phyloP scores from a whole-genome alignment of 2,888 invertebrate species.

The Epirrhoe tristata region DNA sequence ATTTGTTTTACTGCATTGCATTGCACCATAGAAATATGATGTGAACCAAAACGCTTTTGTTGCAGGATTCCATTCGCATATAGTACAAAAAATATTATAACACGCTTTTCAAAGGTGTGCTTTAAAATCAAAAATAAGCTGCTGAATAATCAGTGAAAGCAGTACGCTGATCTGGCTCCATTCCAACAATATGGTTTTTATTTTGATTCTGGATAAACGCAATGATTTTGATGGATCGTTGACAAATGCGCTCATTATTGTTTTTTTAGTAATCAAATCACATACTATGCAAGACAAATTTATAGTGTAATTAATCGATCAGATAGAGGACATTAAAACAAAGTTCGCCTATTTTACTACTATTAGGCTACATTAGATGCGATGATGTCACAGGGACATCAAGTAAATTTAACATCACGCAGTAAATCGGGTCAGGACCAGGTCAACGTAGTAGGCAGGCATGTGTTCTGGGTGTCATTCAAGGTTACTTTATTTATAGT shows the following conservation, averaged over 20 bases:
- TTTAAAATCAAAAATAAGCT: slow-evolving; percentile 57
- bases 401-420: slow-evolving; percentile 40
- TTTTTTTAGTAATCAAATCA: slow-evolving; percentile 20
- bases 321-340: slow-evolving; percentile 11
- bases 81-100: slow-evolving; percentile 10
- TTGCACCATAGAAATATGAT: background rate
- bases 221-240: slow-evolving; percentile 43
- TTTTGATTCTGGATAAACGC: slow-evolving; percentile 43
- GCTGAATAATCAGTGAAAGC: slow-evolving; percentile 59
- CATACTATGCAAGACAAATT: slow-evolving; percentile 5
- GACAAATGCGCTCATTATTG: slow-evolving; percentile 25
- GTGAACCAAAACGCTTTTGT: background rate
- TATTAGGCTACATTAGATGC: slow-evolving; percentile 30
- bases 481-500: slow-evolving; percentile 34
- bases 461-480: slow-evolving; percentile 30
- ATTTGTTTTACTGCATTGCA: background rate
- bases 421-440: slow-evolving; percentile 46
- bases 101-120: slow-evolving; percentile 23
- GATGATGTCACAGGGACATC: slow-evolving; percentile 42
- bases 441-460: slow-evolving; percentile 33
- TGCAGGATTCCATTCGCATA: background rate
- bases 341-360: slow-evolving; percentile 31
- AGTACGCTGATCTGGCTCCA: slow-evolving; percentile 53
- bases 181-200: slow-evolving; percentile 54
- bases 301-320: slow-evolving; percentile 1